A percentile compares a stretch with the other conserved stretches of the same genome.
Evolutionary conservation across 2,113 vertebrate species (phyloP).

Genomic region (Myotis brandtii): DNA sequence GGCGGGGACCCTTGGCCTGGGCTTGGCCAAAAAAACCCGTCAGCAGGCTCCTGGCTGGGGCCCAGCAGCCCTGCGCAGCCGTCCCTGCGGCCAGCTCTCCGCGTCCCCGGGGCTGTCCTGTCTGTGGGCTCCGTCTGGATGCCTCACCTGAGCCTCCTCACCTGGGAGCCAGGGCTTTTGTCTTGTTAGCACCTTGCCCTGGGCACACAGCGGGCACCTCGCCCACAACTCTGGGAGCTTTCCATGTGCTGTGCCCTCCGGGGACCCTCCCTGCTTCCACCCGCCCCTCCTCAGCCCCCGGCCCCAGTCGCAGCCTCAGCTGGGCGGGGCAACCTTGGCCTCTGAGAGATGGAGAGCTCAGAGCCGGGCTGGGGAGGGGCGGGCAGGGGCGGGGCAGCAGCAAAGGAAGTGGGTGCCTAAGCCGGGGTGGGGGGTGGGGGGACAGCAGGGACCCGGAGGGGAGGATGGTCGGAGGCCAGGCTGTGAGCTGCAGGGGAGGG

Average conservation of each 20-base stretch:
- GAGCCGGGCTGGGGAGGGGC: neutral
- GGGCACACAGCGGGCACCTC: fast-evolving
- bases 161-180: neutral
- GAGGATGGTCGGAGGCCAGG: fast-evolving
- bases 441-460: neutral
- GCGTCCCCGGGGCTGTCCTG: too few species aligned
- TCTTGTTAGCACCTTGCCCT: neutral
- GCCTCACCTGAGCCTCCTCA: neutral
- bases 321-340: too few species aligned
- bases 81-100: too few species aligned
- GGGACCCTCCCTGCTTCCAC: too few species aligned
- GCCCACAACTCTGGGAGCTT: neutral
- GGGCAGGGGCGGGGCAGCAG: neutral
- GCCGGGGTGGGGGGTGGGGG: neutral
- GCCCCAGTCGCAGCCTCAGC: neutral
- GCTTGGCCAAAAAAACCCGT: neutral
- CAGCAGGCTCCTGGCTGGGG: neutral
- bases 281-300: neutral
- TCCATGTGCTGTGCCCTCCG: neutral
- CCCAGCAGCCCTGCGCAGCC: neutral
- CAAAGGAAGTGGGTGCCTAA: neutral
- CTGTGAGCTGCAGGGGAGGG: neutral
- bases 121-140: neutral
- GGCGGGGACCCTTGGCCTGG: neutral
- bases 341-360: neutral